Conservation (phyloP, 2,113 vertebrate species). For the Psilopsiagon aurifrons region DNA sequence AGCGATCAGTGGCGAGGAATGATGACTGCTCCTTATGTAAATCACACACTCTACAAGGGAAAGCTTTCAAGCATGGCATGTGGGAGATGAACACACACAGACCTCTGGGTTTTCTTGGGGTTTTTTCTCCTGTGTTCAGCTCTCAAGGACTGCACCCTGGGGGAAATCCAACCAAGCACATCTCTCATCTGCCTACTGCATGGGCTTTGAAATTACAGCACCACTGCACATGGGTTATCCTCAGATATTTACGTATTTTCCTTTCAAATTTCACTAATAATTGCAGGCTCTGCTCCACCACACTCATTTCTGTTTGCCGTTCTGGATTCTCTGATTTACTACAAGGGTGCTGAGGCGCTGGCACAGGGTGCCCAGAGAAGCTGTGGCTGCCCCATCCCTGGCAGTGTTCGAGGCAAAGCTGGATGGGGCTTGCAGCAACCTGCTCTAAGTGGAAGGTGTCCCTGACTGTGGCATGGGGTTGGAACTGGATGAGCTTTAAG, state of each 20-base stretch:
- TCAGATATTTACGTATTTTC: not conserved
- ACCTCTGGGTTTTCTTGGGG: not conserved
- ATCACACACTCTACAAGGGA: constrained; percentile 26
- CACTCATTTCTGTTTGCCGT: not conserved
- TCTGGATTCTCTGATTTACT: not conserved
- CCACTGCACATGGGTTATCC: not conserved
- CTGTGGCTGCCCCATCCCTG: not conserved
- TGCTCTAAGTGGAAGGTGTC: not conserved
- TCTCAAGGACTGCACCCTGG: not conserved
- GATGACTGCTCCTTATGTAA: constrained; percentile 56
- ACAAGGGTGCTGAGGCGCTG: rapidly evolving
- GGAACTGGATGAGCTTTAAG: not conserved
- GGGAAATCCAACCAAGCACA: not conserved
- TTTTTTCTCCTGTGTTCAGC: not conserved
- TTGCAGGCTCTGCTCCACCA: rapidly evolving
- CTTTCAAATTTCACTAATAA: not conserved
- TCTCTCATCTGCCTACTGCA: not conserved
- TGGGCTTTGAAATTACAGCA: not conserved
- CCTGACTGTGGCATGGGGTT: not conserved
- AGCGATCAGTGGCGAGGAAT: not conserved
- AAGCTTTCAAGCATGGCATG: not conserved
- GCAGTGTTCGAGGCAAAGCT: not conserved
- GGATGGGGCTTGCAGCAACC: not conserved
- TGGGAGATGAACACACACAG: not conserved
- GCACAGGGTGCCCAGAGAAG: not conserved